Base-by-base conservation (phyloP, 2,888 invertebrate species). In the Trissonchulus sp. region DNA sequence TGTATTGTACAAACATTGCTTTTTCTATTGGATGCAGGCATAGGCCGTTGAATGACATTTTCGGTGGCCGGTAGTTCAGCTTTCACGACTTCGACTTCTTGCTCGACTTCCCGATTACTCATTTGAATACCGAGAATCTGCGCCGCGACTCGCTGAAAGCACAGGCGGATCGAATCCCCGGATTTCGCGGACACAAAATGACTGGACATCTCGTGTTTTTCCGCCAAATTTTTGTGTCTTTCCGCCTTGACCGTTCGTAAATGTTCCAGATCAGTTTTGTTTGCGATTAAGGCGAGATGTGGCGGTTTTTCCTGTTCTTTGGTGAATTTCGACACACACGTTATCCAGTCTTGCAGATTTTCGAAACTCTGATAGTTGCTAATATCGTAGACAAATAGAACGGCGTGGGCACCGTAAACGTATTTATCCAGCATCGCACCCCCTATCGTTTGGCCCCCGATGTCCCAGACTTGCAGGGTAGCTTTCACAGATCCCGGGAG, bases 341-440 rank as follows among this genome's bases (percentile, higher is more conserved):
- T 84, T 78, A 92, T 87, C 94, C 94, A 94, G 73, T 89, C 88
- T 62, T 88, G 87, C 30, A 93, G 86, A 81, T 89, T 90, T 75
- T 92, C 92, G 84, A 94, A 93, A 84, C 92, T 93, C 79, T 89
- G 88, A 71, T 89, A 87, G 83, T 91, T 92, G 37, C 93, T 92
- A 74, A 94, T 89, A 83, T 94, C 93, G 84, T 93, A 93, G 0
- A 93, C 91, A 78, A 93, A 87, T 74, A 93, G 84, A 74, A 93
- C 88, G 8, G 86, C 87, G 80, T 87, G 84, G 74, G 86, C 84
- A 36, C 86, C 87, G 82, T 84, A 87, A 31, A 88, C 81, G 81
- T 88, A 88, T 80, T 88, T 88, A 79, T 89, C 90, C 65, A 94
- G 87, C 93, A 94, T 93, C 77, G 88, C 87, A 8, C 92, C 91